Evolutionary conservation across 2,797 vertebrate genomes (phyloP), one percentile per base, ranked within the genome.

Genomic region (Malurus leucopterus): DNA sequence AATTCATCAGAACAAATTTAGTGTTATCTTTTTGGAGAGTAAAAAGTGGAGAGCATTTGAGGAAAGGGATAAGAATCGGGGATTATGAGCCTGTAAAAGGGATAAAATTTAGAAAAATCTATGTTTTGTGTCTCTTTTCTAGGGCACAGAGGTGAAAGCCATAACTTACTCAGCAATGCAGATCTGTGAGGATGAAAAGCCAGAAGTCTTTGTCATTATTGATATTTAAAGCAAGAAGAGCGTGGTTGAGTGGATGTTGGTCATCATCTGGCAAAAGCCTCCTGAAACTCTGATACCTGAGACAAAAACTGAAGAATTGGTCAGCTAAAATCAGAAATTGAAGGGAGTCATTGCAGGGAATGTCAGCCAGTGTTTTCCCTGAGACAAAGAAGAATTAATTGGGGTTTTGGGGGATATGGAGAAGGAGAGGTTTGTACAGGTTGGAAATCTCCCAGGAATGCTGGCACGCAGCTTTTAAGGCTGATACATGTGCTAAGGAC

Each of bases 161-260:
- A 99, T 99, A 93, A 99, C 99, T 15, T 99, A 99, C 65, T 99
- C 99, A 7, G 99, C 99, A 8, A 99, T 99, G 99, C 99, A 99
- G 95, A 98, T 99, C 93, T 97, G 98, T 22, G 98, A 98, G 55
- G 98, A 96, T 4, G 98, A 98, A 67, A 99, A 98, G 77, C 97
- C 99, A 19, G 98, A 99, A 93, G 98, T 99, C 90, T 99, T 99
- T 95, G 97, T 98, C 70, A 99, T 99, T 69, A 96, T 99, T 86
- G 99, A 99, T 94, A 99, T 99, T 92, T 99, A 97, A 98, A 81
- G 57, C 44, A 57, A 73, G 58, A 53, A 49, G 21, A 34, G 30
- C 13, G 20, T 81, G 58, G 23, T 49, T 32, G 20, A 78, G 15
- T 6, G 51, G 50, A 26, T 47, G 4, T 23, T 51, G n/a, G 23